Conservation (phyloP, 1,140 invertebrate species). For the Lepeophtheirus salmonis region DNA sequence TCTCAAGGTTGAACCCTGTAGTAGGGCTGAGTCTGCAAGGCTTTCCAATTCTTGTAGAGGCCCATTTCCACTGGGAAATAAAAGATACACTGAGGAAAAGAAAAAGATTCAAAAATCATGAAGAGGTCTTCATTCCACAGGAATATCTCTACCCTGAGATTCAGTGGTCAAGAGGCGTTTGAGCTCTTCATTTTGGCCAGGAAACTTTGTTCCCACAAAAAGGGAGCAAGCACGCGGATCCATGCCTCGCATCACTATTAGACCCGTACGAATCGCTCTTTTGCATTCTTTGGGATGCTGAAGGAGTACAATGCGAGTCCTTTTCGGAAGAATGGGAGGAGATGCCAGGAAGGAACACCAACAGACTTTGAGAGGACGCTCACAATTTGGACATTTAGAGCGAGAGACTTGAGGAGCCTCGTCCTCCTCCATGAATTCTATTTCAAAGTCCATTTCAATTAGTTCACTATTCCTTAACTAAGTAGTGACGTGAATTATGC, state of each 20-base stretch:
- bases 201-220: constrained; percentile 2
- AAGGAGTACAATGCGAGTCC: not conserved
- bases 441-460: too few species aligned
- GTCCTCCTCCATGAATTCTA: too few species aligned
- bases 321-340: not conserved
- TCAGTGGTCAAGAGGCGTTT: not conserved
- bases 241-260: not conserved
- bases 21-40: not conserved
- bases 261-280: not conserved
- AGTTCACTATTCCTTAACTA: too few species aligned
- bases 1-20: not conserved
- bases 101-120: not conserved
- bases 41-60: not conserved
- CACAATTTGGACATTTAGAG: not conserved
- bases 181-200: not conserved
- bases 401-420: too few species aligned
- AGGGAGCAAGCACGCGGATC: not conserved
- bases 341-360: constrained; percentile 1
- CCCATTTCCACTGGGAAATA: not conserved
- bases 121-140: not conserved
- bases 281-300: constrained; percentile 9
- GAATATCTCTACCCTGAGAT: not conserved
- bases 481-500: too few species aligned
- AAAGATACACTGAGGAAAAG: not conserved
- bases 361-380: not conserved